Base-by-base conservation (phyloP, 2,113 vertebrate genomes). In the Esox niger region DNA sequence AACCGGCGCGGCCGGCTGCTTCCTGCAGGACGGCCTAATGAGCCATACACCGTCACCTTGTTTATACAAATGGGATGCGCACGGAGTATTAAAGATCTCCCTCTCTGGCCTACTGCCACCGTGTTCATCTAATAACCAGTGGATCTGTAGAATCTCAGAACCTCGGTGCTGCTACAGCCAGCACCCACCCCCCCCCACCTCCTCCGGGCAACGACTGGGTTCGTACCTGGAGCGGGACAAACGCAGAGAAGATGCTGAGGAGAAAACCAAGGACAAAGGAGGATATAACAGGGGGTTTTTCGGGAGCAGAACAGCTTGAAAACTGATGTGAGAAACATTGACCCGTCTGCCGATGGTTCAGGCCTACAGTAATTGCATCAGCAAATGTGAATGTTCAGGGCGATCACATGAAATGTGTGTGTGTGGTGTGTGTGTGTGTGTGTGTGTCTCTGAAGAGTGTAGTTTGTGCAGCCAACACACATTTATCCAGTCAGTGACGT, bases 381-480 rank as follows among this genome's bases (percentile, higher is more conserved):
- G 33, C 27, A 25, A 69, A 7, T 11, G 17, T 59, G 65, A 13
- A 66, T 59, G 66, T 57, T 25, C n/a, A 56, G 71, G 68, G 67
- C 33, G 55, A 43, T 46, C 25, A 26, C 35, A 52, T 78, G 47
- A 52, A 78, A 82, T 73, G 64, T 57, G 66, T 63, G 64, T 68
- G 72, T 71, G 71, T 69, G 46, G 73, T 76, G 66, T 66, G 64
- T 68, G 72, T 70, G 71, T 69, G 46, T 46, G 64, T 55, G 29
- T 7, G 47, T 25, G 54, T 29, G 54, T 17, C 29, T 21, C 1
- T n/a, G 32, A 43, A 27, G 20, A 56, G 49, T 66, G 67, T 81
- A 66, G 80, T 81, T 82, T 84, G 84, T 84, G 73, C 77, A 74
- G 65, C 74, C 38, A 63, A 68, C 76, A 66, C 65, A 85, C 74